These are phyloP conservation scores for Phenganax subtilis DNA, from an alignment of 92 coral and sea anemone genomes.

Conservation along the genomic window DNA sequence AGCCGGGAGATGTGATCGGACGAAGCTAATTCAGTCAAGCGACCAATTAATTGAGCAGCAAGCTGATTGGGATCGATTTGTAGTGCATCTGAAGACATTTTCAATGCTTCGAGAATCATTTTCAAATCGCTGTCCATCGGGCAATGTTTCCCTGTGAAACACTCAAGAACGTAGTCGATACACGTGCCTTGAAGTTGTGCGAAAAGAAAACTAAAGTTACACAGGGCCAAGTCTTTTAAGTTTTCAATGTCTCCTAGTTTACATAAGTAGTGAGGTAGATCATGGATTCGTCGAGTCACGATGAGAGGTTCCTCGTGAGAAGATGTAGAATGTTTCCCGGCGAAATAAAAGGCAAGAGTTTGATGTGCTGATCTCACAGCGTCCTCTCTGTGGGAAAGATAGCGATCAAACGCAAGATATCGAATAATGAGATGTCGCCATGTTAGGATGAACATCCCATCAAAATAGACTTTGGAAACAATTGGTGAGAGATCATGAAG, in stretches of 20 bases:
- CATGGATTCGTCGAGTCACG: conserved; percentile 16
- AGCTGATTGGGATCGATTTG: conserved; percentile 71
- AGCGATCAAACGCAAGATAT: conserved; percentile 73
- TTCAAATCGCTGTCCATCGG: conserved; percentile 68
- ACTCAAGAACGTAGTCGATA: conserved; percentile 74
- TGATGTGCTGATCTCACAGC: conserved; percentile 17
- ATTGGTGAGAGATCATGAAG: conserved; percentile 69
- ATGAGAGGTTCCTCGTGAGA: conserved; percentile 70
- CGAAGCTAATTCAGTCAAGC: conserved; percentile 79
- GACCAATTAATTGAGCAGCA: conserved; percentile 94
- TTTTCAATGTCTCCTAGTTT: conserved; percentile 26
- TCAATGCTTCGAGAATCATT: conserved; percentile 76
- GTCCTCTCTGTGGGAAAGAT: conserved; percentile 51
- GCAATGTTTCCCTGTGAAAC: conserved; percentile 55
- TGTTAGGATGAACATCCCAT: conserved; percentile 69
- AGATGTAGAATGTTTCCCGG: conserved; percentile 68
- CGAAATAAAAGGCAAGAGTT: conserved; percentile 52
- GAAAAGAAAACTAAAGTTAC: conserved; percentile 77
- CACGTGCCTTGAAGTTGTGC: conserved; percentile 71
- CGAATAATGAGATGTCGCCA: conserved; percentile 86
- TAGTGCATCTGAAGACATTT: conserved; percentile 89
- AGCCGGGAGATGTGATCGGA: conserved; percentile 75
- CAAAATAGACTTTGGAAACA: conserved; percentile 59
- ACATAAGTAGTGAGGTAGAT: conserved; percentile 38
- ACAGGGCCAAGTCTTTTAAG: conserved; percentile 56